Percentiles rank a stretch among this genome's conserved stretches.
Conservation (phyloP, 2,797 vertebrate genomes). For the Hydrocynus forskahlii region DNA sequence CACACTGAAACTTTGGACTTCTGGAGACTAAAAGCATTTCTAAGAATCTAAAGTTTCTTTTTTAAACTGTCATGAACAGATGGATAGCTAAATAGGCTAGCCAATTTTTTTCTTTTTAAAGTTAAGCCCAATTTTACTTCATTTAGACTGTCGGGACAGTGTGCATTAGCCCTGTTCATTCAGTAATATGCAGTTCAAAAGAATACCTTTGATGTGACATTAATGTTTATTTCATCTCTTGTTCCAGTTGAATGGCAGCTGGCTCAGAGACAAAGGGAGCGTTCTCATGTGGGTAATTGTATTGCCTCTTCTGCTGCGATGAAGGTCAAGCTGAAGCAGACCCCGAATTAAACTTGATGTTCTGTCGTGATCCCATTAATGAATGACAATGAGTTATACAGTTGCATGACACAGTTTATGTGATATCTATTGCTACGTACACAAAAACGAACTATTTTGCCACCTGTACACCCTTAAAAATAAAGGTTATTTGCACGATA, state of each 20-base stretch:
- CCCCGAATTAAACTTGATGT: background rate
- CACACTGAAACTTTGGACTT: slow-evolving; percentile 57
- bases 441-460: background rate
- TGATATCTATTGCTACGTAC: slow-evolving; percentile 1
- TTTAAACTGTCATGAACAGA: background rate
- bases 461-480: background rate
- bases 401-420: slow-evolving; percentile 5
- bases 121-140: background rate
- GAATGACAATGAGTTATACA: slow-evolving; percentile 1
- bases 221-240: slow-evolving; percentile 20
- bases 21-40: slow-evolving; percentile 56
- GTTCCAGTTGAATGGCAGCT: background rate
- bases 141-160: background rate
- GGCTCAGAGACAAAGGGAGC: background rate
- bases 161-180: slow-evolving; percentile 6
- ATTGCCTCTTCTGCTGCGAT: slow-evolving; percentile 14
- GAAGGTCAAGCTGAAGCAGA: slow-evolving; percentile 31
- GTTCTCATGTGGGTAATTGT: slow-evolving; percentile 7
- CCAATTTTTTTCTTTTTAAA: background rate
- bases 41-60: background rate
- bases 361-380: slow-evolving; percentile 26
- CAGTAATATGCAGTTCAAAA: background rate
- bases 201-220: slow-evolving; percentile 13
- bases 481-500: no score
- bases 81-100: background rate